Percentiles rank a stretch among this genome's conserved stretches.
Evolutionary conservation across 2,888 invertebrate species (phyloP).

Genomic region (Creontiades dilutus): DNA sequence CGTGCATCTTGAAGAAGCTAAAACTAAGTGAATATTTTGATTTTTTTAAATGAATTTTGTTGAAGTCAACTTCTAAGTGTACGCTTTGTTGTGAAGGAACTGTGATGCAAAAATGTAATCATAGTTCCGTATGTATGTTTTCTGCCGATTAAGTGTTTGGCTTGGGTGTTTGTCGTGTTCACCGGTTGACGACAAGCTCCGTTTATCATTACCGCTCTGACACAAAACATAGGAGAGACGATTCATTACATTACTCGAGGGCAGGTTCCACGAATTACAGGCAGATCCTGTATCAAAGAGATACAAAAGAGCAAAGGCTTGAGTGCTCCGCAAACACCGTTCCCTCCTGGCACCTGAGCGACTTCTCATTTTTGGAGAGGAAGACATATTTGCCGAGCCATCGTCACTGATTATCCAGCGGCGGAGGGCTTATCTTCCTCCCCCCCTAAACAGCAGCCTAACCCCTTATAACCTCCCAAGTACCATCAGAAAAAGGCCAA

Average conservation of each 20-base stretch:
- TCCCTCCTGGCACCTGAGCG: slow-evolving; percentile 50
- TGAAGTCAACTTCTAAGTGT: too few relatives aligned
- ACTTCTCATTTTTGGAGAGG: slow-evolving; percentile 59
- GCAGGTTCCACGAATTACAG: neutral
- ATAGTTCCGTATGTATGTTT: too few relatives aligned
- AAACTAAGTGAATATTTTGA: too few relatives aligned
- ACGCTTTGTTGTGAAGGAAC: too few relatives aligned
- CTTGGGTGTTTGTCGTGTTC: too few relatives aligned
- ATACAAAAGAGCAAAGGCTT: neutral
- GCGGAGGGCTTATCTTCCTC: neutral
- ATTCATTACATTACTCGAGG: neutral
- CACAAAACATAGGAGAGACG: neutral
- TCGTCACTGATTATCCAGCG: slow-evolving; percentile 61
- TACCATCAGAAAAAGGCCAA: neutral
- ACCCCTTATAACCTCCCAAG: too few relatives aligned
- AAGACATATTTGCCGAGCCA: slow-evolving; percentile 60
- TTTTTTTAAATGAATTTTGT: too few relatives aligned
- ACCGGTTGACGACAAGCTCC: neutral
- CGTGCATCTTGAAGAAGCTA: too few relatives aligned
- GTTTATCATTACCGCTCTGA: neutral
- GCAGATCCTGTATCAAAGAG: slow-evolving; percentile 2
- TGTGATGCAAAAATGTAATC: too few relatives aligned
- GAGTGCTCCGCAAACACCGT: slow-evolving; percentile 55
- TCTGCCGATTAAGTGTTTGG: too few relatives aligned
- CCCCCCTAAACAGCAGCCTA: neutral